A percentile compares a stretch with the other conserved stretches of the same genome.
Evolutionary conservation across 2,888 invertebrate genomes (phyloP).

Genomic region (Sesamia inferens): DNA sequence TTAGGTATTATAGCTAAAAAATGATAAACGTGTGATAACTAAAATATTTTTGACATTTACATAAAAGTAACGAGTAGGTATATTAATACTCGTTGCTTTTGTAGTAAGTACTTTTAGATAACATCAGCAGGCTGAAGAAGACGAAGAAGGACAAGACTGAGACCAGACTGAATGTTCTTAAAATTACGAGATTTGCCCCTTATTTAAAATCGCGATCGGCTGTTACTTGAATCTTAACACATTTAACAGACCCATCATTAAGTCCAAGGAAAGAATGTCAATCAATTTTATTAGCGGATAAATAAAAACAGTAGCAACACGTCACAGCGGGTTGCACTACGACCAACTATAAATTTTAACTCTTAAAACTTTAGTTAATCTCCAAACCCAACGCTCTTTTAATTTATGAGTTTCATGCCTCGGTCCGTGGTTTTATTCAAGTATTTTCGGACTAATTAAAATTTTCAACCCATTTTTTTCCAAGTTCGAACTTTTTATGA

Average conservation of each 20-base stretch:
- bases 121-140: no score
- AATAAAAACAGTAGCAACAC: slow-evolving; percentile 84
- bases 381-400: slow-evolving; percentile 74
- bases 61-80: not conserved
- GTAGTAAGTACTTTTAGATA: no score
- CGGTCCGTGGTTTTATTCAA: slow-evolving; percentile 81
- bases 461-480: slow-evolving; percentile 71
- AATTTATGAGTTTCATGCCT: slow-evolving; percentile 81
- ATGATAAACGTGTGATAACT: not conserved
- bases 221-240: slow-evolving; percentile 33
- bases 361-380: slow-evolving; percentile 76
- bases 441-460: slow-evolving; percentile 86
- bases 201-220: slow-evolving; percentile 57
- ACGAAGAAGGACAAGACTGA: no score
- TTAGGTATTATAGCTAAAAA: not conserved
- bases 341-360: slow-evolving; percentile 80
- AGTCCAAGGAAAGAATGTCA: slow-evolving; percentile 81
- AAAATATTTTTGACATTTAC: not conserved
- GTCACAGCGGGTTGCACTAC: slow-evolving; percentile 69
- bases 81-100: no score
- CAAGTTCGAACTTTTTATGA: slow-evolving; percentile 60
- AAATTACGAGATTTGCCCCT: no score
- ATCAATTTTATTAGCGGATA: slow-evolving; percentile 85
- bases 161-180: no score
- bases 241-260: slow-evolving; percentile 70